Conservation (phyloP, 2,113 vertebrate species). For the Cyanoramphus novaezelandiae region DNA sequence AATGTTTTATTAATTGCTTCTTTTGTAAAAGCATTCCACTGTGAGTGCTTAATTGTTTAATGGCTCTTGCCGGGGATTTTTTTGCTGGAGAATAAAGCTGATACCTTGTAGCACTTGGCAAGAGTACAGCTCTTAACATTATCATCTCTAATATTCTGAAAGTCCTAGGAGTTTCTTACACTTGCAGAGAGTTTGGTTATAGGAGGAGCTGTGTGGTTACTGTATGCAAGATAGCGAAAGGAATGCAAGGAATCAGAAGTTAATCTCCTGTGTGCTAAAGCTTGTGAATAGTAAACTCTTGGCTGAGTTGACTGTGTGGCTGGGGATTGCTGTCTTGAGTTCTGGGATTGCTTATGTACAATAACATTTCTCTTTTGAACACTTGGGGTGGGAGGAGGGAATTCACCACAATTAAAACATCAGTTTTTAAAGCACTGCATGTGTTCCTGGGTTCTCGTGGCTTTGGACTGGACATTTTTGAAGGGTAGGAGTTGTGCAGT, state of each 20-base stretch:
- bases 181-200: background rate
- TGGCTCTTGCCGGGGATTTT: background rate
- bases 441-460: background rate
- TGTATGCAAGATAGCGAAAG: background rate
- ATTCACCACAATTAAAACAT: background rate
- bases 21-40: background rate
- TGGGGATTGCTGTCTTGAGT: background rate
- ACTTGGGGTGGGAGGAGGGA: background rate
- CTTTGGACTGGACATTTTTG: background rate
- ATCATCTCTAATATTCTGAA: background rate
- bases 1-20: constrained; percentile 20
- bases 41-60: background rate
- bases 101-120: constrained; percentile 13
- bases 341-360: background rate
- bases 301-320: background rate
- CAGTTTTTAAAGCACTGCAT: background rate
- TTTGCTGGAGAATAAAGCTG: background rate
- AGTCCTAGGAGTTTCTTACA: background rate
- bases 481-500: background rate
- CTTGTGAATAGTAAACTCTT: constrained; percentile 2
- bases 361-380: background rate
- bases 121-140: background rate
- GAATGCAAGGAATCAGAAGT: constrained; percentile 41
- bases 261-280: constrained; percentile 21
- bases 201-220: background rate